Evolutionary conservation across 1,140 invertebrate species (phyloP).

Genomic region (Nasonia longicornis): DNA sequence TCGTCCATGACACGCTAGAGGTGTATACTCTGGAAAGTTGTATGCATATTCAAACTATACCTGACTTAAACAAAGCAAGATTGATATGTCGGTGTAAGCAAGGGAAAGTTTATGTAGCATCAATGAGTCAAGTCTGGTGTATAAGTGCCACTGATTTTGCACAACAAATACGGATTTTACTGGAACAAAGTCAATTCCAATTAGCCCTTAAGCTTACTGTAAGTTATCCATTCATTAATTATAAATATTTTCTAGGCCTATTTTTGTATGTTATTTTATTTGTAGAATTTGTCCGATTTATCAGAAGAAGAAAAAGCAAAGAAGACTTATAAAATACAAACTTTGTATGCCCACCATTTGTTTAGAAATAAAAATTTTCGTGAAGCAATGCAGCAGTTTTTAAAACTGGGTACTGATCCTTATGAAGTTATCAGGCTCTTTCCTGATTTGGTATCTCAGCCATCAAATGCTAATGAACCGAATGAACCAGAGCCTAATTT

Average conservation of each 20-base stretch:
- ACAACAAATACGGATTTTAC: constrained; percentile 83
- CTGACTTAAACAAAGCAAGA: constrained; percentile 78
- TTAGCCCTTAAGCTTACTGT: constrained; percentile 93
- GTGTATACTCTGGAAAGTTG: constrained; percentile 81
- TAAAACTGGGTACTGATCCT: constrained; percentile 90
- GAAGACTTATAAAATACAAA: constrained; percentile 89
- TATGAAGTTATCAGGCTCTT: constrained; percentile 95
- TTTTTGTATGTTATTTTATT: constrained; percentile 47
- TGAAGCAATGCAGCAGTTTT: constrained; percentile 92
- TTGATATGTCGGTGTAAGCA: constrained; percentile 78
- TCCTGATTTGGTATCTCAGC: constrained; percentile 86
- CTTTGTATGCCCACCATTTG: constrained; percentile 89
- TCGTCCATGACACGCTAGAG: constrained; percentile 85
- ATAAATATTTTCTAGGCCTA: not conserved
- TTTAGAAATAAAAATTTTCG: constrained; percentile 90
- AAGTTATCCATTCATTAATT: constrained; percentile 44
- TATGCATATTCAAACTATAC: constrained; percentile 70
- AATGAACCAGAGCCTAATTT: constrained; percentile 60
- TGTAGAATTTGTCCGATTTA: constrained; percentile 87
- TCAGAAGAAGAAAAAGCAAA: constrained; percentile 83
- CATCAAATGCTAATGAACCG: constrained; percentile 70
- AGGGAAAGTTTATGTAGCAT: constrained; percentile 88
- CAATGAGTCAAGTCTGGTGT: constrained; percentile 88
- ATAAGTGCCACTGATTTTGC: constrained; percentile 82
- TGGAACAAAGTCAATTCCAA: constrained; percentile 93